phyloP scores from a whole-genome alignment of 1,140 invertebrate genomes.

The Zaprionus capensis region DNA sequence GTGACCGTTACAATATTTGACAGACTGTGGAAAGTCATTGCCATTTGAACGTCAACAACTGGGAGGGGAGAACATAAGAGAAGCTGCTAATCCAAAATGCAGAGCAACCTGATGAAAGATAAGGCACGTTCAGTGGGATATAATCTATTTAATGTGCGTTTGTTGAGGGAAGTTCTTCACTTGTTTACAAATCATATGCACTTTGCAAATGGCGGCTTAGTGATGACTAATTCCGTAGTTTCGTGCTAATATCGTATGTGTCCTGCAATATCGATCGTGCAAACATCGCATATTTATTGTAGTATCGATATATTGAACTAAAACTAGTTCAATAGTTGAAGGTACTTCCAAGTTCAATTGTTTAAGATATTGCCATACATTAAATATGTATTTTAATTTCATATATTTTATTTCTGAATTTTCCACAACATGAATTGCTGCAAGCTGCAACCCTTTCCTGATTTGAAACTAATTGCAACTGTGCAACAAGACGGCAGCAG shows the following conservation, averaged over 20 bases:
- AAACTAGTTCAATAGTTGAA: not conserved
- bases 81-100: not conserved
- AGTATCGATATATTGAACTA: not conserved
- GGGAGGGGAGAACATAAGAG: constrained; percentile 1
- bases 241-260: not conserved
- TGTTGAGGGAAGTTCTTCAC: not conserved
- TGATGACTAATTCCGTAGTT: not conserved
- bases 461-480: constrained; percentile 36
- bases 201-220: constrained; percentile 5
- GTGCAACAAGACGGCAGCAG: constrained; percentile 27
- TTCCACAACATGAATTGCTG: not conserved
- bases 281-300: not conserved
- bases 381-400: not conserved
- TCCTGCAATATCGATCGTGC: not conserved
- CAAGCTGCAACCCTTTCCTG: constrained; percentile 17
- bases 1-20: not conserved
- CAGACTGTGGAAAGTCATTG: constrained; percentile 33
- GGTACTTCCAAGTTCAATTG: not conserved
- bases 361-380: too few relatives aligned
- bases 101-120: not conserved
- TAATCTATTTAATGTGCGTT: not conserved
- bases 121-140: not conserved
- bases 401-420: not conserved
- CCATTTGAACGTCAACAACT: constrained; percentile 21
- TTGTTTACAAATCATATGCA: not conserved